Evolutionary conservation across 2,113 vertebrate genomes (phyloP).

Genomic region (Cyphomyrus plagiostoma): DNA sequence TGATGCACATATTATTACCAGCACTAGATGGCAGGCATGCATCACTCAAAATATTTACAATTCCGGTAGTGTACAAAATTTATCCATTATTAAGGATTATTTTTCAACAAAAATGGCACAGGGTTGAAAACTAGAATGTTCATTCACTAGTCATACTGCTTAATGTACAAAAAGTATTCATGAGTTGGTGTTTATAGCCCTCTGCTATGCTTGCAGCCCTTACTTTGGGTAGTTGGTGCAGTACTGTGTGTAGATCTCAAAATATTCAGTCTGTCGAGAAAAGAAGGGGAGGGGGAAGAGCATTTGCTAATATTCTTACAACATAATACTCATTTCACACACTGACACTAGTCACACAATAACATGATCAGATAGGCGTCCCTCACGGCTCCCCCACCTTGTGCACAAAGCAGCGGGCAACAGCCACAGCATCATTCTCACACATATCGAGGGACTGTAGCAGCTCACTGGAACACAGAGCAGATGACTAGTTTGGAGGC

Average conservation of each 20-base stretch:
- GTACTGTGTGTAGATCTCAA: slow-evolving; percentile 96
- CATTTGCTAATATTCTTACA: not conserved
- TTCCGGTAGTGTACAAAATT: not conserved
- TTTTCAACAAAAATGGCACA: not conserved
- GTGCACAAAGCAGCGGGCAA: slow-evolving; percentile 87
- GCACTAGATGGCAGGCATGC: not conserved
- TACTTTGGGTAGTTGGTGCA: slow-evolving; percentile 96
- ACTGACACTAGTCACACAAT: not conserved
- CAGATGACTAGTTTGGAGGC: slow-evolving; percentile 10
- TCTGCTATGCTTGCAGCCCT: not conserved
- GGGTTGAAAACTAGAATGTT: not conserved
- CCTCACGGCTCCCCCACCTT: slow-evolving; percentile 59
- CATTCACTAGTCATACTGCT: not conserved
- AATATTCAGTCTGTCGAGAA: slow-evolving; percentile 77
- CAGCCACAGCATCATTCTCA: slow-evolving; percentile 78
- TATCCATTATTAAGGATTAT: not conserved
- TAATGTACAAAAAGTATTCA: not conserved
- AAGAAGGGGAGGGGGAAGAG: not conserved
- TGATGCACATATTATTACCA: not conserved
- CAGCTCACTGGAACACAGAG: slow-evolving; percentile 65
- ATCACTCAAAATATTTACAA: not conserved
- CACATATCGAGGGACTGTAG: slow-evolving; percentile 87
- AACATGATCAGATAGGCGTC: not conserved
- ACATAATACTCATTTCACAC: not conserved
- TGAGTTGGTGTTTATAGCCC: not conserved